phyloP scores from a whole-genome alignment of 2,888 invertebrate species.

The Byasa hedistus region DNA sequence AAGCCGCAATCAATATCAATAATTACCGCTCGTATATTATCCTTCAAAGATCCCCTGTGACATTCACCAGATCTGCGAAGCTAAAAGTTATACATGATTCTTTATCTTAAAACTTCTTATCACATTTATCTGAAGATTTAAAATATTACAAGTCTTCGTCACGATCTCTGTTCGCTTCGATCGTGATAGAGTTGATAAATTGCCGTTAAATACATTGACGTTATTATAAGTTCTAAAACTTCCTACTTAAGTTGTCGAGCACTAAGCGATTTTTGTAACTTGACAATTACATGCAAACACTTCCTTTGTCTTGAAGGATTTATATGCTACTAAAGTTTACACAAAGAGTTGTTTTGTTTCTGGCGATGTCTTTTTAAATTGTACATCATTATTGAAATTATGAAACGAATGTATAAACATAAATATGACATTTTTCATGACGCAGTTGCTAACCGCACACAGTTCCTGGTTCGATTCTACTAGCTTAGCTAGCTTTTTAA shows the following conservation, averaged over 20 bases:
- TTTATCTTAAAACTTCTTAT: neutral
- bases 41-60: too few species aligned
- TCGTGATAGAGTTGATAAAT: slow-evolving; percentile 14
- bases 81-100: neutral
- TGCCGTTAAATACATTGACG: slow-evolving; percentile 3
- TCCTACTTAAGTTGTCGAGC: slow-evolving; percentile 6
- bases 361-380: neutral
- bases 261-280: slow-evolving; percentile 4
- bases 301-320: slow-evolving; percentile 16
- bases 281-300: slow-evolving; percentile 1
- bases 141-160: neutral
- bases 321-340: slow-evolving; percentile 4
- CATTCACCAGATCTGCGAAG: too few species aligned
- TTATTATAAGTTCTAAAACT: slow-evolving; percentile 14
- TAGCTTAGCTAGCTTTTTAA: too few species aligned
- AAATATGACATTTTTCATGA: neutral
- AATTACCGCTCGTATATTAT: too few species aligned
- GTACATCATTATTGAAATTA: neutral
- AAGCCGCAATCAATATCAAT: too few species aligned
- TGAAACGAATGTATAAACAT: neutral
- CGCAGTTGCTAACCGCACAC: too few species aligned
- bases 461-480: too few species aligned
- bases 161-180: slow-evolving; percentile 3
- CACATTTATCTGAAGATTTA: neutral
- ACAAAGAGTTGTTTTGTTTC: neutral